phyloP scores from a whole-genome alignment of 1,140 invertebrate genomes.

The Vanessa tameamea region DNA sequence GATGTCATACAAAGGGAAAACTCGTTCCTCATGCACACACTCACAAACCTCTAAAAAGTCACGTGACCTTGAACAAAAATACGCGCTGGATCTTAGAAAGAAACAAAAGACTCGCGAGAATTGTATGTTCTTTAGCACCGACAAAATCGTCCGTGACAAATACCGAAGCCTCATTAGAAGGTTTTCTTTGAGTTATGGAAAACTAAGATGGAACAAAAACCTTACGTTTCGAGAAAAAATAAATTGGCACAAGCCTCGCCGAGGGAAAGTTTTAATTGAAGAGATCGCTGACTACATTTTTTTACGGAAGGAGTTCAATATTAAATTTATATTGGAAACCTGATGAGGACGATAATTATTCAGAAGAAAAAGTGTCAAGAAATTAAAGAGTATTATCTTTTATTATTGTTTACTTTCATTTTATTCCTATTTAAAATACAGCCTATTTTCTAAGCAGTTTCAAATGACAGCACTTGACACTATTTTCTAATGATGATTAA shows the following conservation, averaged over 20 bases:
- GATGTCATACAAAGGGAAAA: not conserved
- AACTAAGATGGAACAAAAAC: not conserved
- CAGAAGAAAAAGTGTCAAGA: not conserved
- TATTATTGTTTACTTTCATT: too few relatives aligned
- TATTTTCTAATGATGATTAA: too few relatives aligned
- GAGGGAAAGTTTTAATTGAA: constrained; percentile 1
- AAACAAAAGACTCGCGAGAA: not conserved
- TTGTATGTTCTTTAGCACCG: not conserved
- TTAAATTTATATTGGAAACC: not conserved
- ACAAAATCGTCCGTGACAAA: not conserved
- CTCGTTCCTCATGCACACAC: not conserved
- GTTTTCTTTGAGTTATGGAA: not conserved
- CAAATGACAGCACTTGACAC: too few relatives aligned
- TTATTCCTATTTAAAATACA: too few relatives aligned
- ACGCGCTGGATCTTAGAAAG: not conserved
- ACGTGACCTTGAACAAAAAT: not conserved
- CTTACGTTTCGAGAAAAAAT: not conserved
- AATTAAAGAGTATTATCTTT: too few relatives aligned
- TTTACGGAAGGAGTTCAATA: too few relatives aligned
- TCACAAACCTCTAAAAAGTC: not conserved
- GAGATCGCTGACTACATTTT: not conserved
- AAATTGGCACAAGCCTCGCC: not conserved
- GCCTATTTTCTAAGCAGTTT: too few relatives aligned
- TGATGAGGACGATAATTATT: not conserved
- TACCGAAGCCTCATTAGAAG: not conserved